These are phyloP conservation scores for Diaperis boleti DNA, from an alignment of 2,888 invertebrate genomes.

Conservation along the genomic window DNA sequence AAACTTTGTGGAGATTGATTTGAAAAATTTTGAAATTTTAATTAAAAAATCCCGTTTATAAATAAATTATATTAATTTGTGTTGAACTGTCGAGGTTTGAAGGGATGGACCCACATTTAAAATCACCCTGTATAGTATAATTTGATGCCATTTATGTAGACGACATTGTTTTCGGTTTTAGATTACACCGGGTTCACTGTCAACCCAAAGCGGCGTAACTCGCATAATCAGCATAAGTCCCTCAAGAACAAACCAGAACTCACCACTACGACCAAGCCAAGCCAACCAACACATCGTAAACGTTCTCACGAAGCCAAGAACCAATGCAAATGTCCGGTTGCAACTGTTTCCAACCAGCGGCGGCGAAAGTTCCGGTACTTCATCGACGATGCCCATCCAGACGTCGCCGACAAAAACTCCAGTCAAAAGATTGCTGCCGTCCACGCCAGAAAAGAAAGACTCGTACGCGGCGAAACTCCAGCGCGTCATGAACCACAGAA, in stretches of 20 bases:
- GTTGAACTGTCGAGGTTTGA: no score
- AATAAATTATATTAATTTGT: no score
- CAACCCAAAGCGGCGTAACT: slow-evolving; percentile 66
- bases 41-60: no score
- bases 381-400: slow-evolving; percentile 43
- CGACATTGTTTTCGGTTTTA: slow-evolving; percentile 42
- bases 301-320: slow-evolving; percentile 60
- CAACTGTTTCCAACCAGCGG: slow-evolving; percentile 56
- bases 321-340: slow-evolving; percentile 59
- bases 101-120: no score
- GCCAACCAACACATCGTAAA: slow-evolving; percentile 65
- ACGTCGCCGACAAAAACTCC: slow-evolving; percentile 51
- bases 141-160: no score
- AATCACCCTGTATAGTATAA: no score
- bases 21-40: no score
- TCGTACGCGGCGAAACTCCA: slow-evolving; percentile 72
- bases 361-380: slow-evolving; percentile 29
- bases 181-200: slow-evolving; percentile 52
- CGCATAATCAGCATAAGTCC: slow-evolving; percentile 69
- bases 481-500: slow-evolving; percentile 79
- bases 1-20: no score
- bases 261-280: slow-evolving; percentile 55
- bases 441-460: slow-evolving; percentile 66
- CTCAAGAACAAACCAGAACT: slow-evolving; percentile 58
- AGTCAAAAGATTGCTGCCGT: slow-evolving; percentile 67